Percentiles rank a stretch among this genome's conserved stretches.
phyloP scores from a whole-genome alignment of 2,797 vertebrate genomes.

The Morelia viridis region DNA sequence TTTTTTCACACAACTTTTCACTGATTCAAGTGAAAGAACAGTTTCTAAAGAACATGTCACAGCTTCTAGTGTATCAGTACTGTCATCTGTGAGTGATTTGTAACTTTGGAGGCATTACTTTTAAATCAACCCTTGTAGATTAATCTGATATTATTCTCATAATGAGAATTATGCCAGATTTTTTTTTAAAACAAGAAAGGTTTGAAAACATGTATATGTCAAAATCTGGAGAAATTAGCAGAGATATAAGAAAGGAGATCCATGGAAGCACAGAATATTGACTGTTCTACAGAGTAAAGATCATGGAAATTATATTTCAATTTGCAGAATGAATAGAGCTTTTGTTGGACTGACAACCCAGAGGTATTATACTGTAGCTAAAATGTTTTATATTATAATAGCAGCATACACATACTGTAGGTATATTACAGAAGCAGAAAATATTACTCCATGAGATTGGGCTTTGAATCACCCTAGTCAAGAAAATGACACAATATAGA shows the following conservation, averaged over 20 bases:
- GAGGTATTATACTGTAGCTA: neutral
- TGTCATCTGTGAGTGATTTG: neutral
- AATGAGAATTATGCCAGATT: neutral
- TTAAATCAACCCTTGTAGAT: neutral
- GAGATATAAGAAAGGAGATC: neutral
- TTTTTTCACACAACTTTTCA: neutral
- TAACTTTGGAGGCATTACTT: neutral
- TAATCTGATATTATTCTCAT: neutral
- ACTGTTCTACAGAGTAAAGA: constrained; percentile 7
- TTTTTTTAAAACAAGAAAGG: neutral
- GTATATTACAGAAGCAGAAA: neutral
- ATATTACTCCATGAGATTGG: neutral
- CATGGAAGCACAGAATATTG: constrained; percentile 12
- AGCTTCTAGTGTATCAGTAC: neutral
- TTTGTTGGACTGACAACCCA: neutral
- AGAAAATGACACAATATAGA: constrained; percentile 9
- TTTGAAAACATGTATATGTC: neutral
- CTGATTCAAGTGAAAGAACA: neutral
- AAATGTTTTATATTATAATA: neutral
- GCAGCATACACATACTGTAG: neutral
- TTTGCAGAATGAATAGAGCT: constrained; percentile 2
- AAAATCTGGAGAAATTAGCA: constrained; percentile 13
- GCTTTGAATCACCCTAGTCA: constrained; percentile 13
- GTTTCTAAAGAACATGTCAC: neutral
- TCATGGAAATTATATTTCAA: constrained; percentile 9